Base-by-base conservation (phyloP, 2,888 invertebrate genomes). In the Saturnia japonica region DNA sequence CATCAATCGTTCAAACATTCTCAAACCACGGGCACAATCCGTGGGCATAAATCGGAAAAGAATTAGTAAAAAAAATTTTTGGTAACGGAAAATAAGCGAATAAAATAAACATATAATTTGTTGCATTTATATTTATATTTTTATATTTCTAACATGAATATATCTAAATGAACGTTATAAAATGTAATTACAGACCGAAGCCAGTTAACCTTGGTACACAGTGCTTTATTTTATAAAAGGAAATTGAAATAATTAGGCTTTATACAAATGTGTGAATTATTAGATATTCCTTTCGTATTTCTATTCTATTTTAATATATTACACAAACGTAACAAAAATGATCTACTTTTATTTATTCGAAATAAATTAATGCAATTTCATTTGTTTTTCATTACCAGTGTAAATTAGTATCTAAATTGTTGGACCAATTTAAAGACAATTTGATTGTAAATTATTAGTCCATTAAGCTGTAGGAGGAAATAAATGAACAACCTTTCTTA, bases 1-100 rank as follows among this genome's bases (percentile, higher is more conserved):
- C 88, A 43, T 90, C 91, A 11, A 77, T 90, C 45, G 78, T 84
- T 43, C 91, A 90, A 74, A 85, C 88, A 1, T 82, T 88, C 72
- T 80, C 87, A 28, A 79, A 80, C 25, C 83, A 80, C 60, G 77
- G 80, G 19, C 77, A 82, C 64, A 82, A 86, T 78, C 82, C 87
- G 73, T 90, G 89, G 89, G 74, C 79, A 57, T 90, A 85, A 85
- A 43, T 67, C 25, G 0, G 54, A 3, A 70, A 42, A 11, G 25
- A 54, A 67, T 43, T 67, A n/a, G n/a, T 34, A 19, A 47, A 68
- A 67, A 66, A 64, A 76, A 72, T 40, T 67, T 25, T 70, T 68
- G 75, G 75, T 69, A 78, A 71, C 22, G 69, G 74, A 74, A 77
- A 76, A 82, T 67, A 81, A 84, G 84, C 81, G 75, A 77, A 73